These are phyloP conservation scores for Lithobates pipiens DNA, from an alignment of 2,797 vertebrate species.

Conservation along the genomic window DNA sequence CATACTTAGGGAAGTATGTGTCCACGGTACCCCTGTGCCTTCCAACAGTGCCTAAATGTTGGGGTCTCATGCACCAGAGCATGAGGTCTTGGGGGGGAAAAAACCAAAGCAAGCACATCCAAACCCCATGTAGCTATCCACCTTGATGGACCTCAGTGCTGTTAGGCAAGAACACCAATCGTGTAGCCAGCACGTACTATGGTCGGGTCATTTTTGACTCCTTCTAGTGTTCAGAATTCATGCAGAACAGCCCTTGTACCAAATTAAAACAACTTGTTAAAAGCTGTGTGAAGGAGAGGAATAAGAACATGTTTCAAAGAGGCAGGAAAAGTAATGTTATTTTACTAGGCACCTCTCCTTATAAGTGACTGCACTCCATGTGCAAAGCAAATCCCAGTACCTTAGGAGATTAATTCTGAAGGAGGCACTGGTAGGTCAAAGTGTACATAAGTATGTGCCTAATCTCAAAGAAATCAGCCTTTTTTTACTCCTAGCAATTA, in stretches of 20 bases:
- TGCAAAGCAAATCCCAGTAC: slow-evolving; percentile 82
- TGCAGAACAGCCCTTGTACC: slow-evolving; percentile 15
- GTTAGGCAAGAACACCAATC: neutral
- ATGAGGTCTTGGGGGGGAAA: no score
- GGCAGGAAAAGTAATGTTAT: slow-evolving; percentile 69
- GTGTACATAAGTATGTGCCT: slow-evolving; percentile 84
- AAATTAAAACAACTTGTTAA: slow-evolving; percentile 77
- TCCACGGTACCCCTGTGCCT: no score
- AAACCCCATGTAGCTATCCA: neutral
- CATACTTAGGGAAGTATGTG: no score
- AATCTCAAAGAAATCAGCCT: slow-evolving; percentile 84
- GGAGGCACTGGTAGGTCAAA: slow-evolving; percentile 83
- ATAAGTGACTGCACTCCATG: slow-evolving; percentile 74
- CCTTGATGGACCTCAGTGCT: neutral
- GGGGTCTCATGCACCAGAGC: no score
- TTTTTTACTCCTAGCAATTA: slow-evolving; percentile 86
- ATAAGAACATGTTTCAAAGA: slow-evolving; percentile 70
- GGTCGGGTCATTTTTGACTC: neutral
- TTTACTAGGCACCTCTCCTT: slow-evolving; percentile 81
- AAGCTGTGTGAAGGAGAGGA: slow-evolving; percentile 75
- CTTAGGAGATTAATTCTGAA: slow-evolving; percentile 87
- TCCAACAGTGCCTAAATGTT: no score
- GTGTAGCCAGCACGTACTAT: neutral
- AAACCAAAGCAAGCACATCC: no score
- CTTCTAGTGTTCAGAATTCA: slow-evolving; percentile 10